Evolutionary conservation across 1,140 invertebrate species (phyloP).

Genomic region (Dreissena rostriformis): DNA sequence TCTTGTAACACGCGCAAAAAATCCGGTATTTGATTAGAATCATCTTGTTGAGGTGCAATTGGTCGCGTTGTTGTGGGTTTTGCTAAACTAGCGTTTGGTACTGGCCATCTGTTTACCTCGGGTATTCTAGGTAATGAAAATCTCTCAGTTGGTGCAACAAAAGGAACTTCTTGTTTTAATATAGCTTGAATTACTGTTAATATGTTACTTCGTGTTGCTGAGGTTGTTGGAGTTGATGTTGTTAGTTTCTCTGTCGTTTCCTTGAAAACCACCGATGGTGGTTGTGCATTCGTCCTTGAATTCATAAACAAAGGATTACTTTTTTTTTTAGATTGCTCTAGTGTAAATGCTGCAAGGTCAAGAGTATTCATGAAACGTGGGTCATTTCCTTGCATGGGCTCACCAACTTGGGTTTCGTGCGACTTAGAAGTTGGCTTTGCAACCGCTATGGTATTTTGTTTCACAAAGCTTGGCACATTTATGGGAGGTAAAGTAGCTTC

Average conservation of each 20-base stretch:
- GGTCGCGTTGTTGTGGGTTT: not conserved
- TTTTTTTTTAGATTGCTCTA: not conserved
- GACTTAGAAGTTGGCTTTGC: no score
- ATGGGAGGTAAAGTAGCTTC: constrained; percentile 20
- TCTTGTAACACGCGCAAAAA: not conserved
- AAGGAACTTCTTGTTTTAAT: not conserved
- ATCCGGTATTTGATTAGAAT: not conserved
- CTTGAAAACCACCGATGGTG: not conserved
- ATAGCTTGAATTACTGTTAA: not conserved
- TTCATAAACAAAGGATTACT: no score
- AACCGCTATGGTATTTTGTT: no score
- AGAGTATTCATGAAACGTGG: constrained; percentile 32
- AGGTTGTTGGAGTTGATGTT: not conserved
- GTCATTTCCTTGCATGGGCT: not conserved
- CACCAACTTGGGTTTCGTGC: no score
- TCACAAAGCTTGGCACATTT: not conserved
- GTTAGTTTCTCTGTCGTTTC: not conserved
- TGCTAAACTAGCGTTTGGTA: not conserved
- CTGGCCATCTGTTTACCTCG: no score
- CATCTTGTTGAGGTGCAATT: no score
- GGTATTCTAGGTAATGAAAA: not conserved
- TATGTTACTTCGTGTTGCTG: not conserved
- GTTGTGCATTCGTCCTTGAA: not conserved
- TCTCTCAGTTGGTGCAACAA: not conserved
- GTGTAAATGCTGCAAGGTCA: constrained; percentile 28